A percentile compares a stretch with the other conserved stretches of the same genome.
These are phyloP conservation scores for Eleginops maclovinus DNA, from an alignment of 2,113 vertebrate species.

Conservation along the genomic window DNA sequence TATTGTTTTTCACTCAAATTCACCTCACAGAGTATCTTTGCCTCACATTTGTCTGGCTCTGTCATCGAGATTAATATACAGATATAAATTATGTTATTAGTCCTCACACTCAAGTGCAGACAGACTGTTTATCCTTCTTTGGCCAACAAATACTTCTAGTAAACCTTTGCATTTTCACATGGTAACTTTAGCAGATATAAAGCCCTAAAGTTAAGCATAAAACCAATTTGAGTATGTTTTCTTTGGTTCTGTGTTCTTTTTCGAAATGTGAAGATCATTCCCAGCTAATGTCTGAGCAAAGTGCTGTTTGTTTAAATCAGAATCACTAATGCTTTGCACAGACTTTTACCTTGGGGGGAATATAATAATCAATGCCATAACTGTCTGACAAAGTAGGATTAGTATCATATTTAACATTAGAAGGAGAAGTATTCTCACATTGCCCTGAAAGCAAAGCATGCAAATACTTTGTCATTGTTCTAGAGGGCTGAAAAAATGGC, in stretches of 20 bases:
- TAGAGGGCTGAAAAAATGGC: background rate
- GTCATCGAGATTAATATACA: background rate
- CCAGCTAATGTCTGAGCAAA: background rate
- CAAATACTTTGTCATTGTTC: constrained; percentile 9
- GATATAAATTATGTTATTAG: background rate
- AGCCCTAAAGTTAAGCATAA: background rate
- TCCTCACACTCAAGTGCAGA: background rate
- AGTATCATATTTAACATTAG: background rate
- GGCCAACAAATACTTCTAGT: background rate
- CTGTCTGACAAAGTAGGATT: constrained; percentile 6
- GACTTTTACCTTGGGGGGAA: background rate
- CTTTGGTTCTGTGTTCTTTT: constrained; percentile 19
- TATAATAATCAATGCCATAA: background rate
- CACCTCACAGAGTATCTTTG: background rate
- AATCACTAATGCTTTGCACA: constrained; percentile 23
- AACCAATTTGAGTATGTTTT: constrained; percentile 33
- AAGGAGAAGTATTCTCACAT: background rate
- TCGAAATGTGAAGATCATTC: background rate
- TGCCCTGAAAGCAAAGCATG: background rate
- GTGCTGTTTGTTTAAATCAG: constrained; percentile 26
- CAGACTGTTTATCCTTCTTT: constrained; percentile 9
- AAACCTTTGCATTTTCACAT: constrained; percentile 5
- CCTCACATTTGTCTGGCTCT: background rate
- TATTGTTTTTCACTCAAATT: no score
- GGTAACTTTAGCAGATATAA: constrained; percentile 3